Percentiles rank a stretch among this genome's conserved stretches.
These are phyloP conservation scores for Chelonia mydas DNA, from an alignment of 2,797 vertebrate species.

Conservation along the genomic window DNA sequence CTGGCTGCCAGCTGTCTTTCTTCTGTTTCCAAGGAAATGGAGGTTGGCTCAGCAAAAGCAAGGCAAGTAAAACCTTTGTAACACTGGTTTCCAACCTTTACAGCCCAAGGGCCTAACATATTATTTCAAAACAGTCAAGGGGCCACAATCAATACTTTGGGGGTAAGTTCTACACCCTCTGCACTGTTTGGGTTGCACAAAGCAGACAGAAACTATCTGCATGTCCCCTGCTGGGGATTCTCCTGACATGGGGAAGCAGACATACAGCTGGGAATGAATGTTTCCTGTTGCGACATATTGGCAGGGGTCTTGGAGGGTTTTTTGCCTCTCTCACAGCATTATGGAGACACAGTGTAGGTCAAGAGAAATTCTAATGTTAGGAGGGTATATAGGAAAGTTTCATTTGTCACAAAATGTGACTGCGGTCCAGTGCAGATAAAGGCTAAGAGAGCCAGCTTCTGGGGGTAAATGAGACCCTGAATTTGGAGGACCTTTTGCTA, in stretches of 20 bases:
- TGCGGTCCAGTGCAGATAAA: background rate
- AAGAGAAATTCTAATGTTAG: background rate
- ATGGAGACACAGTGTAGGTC: background rate
- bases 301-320: background rate
- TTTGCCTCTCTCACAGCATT: background rate
- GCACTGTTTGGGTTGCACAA: background rate
- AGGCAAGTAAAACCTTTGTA: slow-evolving; percentile 62
- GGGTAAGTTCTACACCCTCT: background rate
- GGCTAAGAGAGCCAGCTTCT: background rate
- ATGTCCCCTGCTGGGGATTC: background rate
- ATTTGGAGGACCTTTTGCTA: background rate
- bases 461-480: background rate
- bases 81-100: background rate
- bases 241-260: background rate
- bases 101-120: background rate
- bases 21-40: slow-evolving; percentile 77
- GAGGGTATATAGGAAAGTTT: background rate
- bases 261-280: background rate
- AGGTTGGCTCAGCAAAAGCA: slow-evolving; percentile 67
- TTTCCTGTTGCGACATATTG: background rate
- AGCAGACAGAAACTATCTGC: background rate
- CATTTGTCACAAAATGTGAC: background rate
- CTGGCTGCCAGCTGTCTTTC: slow-evolving; percentile 69
- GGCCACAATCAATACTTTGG: background rate
- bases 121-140: background rate